A percentile compares a stretch with the other conserved stretches of the same genome.
Conservation (phyloP, 2,113 vertebrate species). For the Ursus arctos region DNA sequence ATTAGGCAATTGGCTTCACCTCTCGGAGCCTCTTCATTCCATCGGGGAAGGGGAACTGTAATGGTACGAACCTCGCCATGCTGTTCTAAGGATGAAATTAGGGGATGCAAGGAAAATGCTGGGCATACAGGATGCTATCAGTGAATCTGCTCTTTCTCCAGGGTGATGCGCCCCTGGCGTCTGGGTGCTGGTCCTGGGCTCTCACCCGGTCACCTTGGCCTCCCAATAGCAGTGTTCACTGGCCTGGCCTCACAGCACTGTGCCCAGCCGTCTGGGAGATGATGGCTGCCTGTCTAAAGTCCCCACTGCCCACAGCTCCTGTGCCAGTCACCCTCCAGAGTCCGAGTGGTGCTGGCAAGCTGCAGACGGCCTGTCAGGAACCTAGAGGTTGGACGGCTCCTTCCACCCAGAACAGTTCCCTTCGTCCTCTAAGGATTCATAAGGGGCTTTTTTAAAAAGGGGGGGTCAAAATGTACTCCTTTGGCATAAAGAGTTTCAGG, state of each 20-base stretch:
- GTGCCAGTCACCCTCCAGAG: background rate
- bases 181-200: background rate
- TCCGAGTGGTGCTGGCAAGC: background rate
- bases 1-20: background rate
- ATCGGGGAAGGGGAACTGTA: background rate
- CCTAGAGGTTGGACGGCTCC: background rate
- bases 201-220: background rate
- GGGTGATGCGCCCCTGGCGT: background rate
- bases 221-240: background rate
- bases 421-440: conserved; percentile 10
- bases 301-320: background rate
- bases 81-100: background rate
- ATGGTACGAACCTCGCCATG: background rate
- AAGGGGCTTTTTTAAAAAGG: background rate
- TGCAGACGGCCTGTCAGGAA: background rate
- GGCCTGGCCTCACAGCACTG: background rate
- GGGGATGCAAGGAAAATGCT: background rate
- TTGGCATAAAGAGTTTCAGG: conserved; percentile 31
- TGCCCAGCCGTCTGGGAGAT: conserved; percentile 57
- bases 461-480: background rate
- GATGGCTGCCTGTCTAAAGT: conserved; percentile 35
- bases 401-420: background rate
- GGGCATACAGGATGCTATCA: background rate
- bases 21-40: conserved; percentile 28
- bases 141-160: conserved; percentile 12